These are phyloP conservation scores for Aurelia aurita complex sp. Pacific DNA, from an alignment of 30 jellyfish, hydroid and myxozoan species.

Conservation along the genomic window DNA sequence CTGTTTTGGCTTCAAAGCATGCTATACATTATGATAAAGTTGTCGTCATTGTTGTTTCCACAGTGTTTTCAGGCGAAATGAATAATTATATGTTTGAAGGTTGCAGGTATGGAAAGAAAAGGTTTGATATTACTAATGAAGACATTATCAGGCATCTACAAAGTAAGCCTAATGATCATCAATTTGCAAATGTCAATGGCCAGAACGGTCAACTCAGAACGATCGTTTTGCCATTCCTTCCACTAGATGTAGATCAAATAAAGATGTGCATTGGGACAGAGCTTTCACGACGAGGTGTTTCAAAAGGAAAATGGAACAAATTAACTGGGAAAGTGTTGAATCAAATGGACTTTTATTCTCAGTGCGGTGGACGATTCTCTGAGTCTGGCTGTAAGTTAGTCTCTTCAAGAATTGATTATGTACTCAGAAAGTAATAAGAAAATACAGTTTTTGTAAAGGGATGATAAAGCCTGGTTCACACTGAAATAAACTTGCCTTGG, in stretches of 20 bases:
- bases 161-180: neutral
- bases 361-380: conserved; percentile 33
- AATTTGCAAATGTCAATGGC: neutral
- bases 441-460: too few species aligned
- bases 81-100: conserved; percentile 3
- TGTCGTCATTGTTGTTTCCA: conserved; percentile 6
- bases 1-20: neutral
- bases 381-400: conserved; percentile 60
- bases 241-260: conserved; percentile 37
- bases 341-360: conserved; percentile 20
- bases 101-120: conserved; percentile 5
- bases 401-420: conserved; percentile 41
- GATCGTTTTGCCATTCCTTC: conserved; percentile 18
- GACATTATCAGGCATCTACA: neutral
- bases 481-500: too few species aligned
- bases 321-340: neutral
- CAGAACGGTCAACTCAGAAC: neutral
- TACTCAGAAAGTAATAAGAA: neutral
- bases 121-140: conserved; percentile 2
- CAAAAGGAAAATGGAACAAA: conserved; percentile 4
- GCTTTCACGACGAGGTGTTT: conserved; percentile 12
- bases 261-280: conserved; percentile 37
- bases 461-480: too few species aligned
- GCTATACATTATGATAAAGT: conserved; percentile 1
- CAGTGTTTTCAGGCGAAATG: neutral